A percentile compares a stretch with the other conserved stretches of the same genome.
Evolutionary conservation across 2,888 invertebrate genomes (phyloP).

Genomic region (Endomychus coccineus): DNA sequence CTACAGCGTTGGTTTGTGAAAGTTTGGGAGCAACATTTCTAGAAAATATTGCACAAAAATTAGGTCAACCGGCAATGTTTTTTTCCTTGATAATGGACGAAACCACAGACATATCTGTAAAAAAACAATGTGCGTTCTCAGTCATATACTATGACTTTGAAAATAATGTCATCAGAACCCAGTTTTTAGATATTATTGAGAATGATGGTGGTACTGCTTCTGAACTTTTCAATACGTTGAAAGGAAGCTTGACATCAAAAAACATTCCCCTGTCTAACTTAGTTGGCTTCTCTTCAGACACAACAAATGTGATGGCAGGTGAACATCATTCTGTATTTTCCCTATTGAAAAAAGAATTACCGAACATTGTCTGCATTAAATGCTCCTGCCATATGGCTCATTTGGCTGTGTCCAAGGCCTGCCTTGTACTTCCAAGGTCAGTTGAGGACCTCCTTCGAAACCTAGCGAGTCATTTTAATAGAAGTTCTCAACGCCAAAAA

Average conservation of each 20-base stretch:
- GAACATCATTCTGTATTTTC: slow-evolving; percentile 17
- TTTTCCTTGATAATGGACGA: slow-evolving; percentile 12
- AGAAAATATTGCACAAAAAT: background rate
- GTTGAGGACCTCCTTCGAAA: slow-evolving; percentile 27
- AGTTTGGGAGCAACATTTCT: slow-evolving; percentile 3
- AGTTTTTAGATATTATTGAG: slow-evolving; percentile 26
- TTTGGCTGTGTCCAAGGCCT: slow-evolving; percentile 32
- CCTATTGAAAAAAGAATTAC: slow-evolving; percentile 19
- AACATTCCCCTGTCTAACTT: slow-evolving; percentile 23
- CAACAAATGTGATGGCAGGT: slow-evolving; percentile 31
- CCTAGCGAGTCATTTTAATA: slow-evolving; percentile 24
- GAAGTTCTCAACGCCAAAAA: slow-evolving; percentile 18
- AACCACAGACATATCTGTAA: slow-evolving; percentile 14
- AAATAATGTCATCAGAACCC: slow-evolving; percentile 9
- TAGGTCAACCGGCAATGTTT: slow-evolving; percentile 1
- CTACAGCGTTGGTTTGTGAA: slow-evolving; percentile 4
- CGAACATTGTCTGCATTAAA: slow-evolving; percentile 30
- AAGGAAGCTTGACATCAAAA: slow-evolving; percentile 12
- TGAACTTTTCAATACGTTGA: too few species aligned
- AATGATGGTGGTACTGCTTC: too few species aligned
- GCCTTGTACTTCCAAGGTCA: slow-evolving; percentile 30
- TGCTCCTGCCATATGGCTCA: slow-evolving; percentile 35
- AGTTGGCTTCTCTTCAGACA: slow-evolving; percentile 30
- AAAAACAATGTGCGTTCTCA: slow-evolving; percentile 18
- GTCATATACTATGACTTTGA: slow-evolving; percentile 14